phyloP scores from a whole-genome alignment of 2,888 invertebrate genomes.

The Syrphus vitripennis region DNA sequence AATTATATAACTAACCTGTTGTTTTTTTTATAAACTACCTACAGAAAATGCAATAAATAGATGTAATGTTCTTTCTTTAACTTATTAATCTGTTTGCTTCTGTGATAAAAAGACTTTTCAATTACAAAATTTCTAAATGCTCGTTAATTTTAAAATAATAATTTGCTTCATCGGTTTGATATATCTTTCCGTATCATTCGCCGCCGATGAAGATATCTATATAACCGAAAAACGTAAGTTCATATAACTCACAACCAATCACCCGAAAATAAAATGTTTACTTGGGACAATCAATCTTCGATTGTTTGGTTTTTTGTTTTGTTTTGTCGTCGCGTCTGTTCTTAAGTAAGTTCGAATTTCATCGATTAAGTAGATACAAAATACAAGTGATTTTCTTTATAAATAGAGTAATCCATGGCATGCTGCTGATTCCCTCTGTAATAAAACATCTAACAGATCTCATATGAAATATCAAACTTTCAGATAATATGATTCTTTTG shows the following conservation, averaged over 20 bases:
- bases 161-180: conserved; percentile 16
- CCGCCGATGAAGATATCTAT: conserved; percentile 13
- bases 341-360: not conserved
- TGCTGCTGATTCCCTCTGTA: not conserved
- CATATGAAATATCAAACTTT: not conserved
- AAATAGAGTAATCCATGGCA: conserved; percentile 9
- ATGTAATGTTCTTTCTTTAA: not conserved
- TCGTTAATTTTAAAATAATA: not conserved
- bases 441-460: not conserved
- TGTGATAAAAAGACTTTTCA: conserved; percentile 8
- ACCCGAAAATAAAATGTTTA: not conserved
- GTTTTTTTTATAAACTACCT: not conserved
- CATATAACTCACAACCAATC: not conserved
- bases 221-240: conserved; percentile 52
- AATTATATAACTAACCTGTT: conserved; percentile 29
- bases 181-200: conserved; percentile 7
- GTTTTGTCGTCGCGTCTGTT: not conserved
- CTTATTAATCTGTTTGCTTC: conserved; percentile 19
- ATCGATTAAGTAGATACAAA: not conserved
- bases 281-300: not conserved
- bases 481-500: not conserved
- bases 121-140: conserved; percentile 1
- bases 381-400: not conserved
- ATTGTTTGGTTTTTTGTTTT: too few relatives aligned
- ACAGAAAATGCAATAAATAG: conserved; percentile 55